These are phyloP conservation scores for Pungitius pungitius DNA, from an alignment of 2,113 vertebrate genomes.

Conservation along the genomic window DNA sequence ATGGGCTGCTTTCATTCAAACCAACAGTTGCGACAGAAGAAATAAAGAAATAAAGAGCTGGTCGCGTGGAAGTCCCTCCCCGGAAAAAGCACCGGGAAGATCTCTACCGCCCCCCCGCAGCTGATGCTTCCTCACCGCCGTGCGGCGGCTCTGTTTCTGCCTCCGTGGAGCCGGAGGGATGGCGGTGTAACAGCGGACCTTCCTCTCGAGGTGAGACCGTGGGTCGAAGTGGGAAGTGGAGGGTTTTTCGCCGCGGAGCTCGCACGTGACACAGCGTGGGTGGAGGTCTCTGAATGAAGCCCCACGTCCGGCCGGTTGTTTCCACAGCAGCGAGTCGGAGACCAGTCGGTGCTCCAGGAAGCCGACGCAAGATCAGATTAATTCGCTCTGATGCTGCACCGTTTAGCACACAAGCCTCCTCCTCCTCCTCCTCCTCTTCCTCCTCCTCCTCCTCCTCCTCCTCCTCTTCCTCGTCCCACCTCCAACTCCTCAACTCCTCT, in stretches of 20 bases:
- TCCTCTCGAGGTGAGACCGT: slow-evolving; percentile 42
- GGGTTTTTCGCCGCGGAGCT: slow-evolving; percentile 6
- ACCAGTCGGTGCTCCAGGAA: not conserved
- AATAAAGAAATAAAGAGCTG: not conserved
- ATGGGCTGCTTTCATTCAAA: not conserved
- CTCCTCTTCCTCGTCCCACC: slow-evolving; percentile 20
- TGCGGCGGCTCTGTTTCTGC: not conserved
- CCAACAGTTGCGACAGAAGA: not conserved
- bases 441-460: slow-evolving; percentile 11
- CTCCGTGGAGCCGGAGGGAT: not conserved
- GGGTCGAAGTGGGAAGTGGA: slow-evolving; percentile 18
- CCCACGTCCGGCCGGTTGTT: no score
- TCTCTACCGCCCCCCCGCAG: not conserved
- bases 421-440: slow-evolving; percentile 16
- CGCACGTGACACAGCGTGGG: not conserved
- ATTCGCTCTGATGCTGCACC: slow-evolving; percentile 19
- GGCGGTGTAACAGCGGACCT: not conserved
- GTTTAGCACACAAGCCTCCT: slow-evolving; percentile 1
- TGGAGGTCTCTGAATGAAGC: not conserved
- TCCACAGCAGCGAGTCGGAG: no score
- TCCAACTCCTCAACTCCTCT: slow-evolving; percentile 26
- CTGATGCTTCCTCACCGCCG: not conserved
- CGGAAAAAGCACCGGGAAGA: slow-evolving; percentile 72
- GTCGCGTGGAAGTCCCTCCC: slow-evolving; percentile 72
- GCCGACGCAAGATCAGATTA: not conserved